Conservation (phyloP, 2,113 vertebrate genomes). For the Dicrurus megarhynchus region DNA sequence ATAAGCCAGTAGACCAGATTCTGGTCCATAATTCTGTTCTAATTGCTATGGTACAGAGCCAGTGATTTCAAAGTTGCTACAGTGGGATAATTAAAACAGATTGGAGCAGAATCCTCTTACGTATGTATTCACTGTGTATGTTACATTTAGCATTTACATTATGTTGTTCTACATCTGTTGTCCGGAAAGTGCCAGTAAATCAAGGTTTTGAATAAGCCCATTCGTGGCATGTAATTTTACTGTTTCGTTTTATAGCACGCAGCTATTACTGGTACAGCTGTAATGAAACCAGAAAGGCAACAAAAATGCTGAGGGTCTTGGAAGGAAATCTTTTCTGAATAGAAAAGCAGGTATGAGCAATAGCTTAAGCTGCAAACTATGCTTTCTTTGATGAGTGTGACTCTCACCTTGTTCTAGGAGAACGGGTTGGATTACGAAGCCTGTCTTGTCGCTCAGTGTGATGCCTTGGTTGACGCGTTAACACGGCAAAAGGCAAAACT, state of each 20-base stretch:
- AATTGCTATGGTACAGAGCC: neutral
- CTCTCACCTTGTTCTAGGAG: slow-evolving; percentile 75
- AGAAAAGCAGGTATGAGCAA: neutral
- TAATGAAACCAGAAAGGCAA: neutral
- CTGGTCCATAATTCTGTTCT: neutral
- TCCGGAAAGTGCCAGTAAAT: neutral
- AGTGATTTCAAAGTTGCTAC: neutral
- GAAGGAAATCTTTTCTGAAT: neutral
- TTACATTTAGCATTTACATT: neutral
- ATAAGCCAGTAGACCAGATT: neutral
- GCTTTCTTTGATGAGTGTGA: neutral
- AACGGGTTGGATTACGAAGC: slow-evolving; percentile 95
- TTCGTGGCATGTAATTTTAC: neutral
- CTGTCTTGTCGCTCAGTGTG: slow-evolving; percentile 96
- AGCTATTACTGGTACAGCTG: neutral
- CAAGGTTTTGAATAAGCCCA: neutral
- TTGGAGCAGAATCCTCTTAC: neutral
- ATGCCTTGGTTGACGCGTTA: slow-evolving; percentile 93
- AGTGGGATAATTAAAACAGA: neutral
- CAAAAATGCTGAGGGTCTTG: neutral
- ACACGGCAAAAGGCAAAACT: slow-evolving; percentile 96
- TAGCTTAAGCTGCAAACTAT: neutral
- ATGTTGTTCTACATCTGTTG: neutral
- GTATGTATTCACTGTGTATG: neutral
- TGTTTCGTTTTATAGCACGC: neutral